Conservation (phyloP, 2,797 vertebrate species). For the Malacoraja senta region DNA sequence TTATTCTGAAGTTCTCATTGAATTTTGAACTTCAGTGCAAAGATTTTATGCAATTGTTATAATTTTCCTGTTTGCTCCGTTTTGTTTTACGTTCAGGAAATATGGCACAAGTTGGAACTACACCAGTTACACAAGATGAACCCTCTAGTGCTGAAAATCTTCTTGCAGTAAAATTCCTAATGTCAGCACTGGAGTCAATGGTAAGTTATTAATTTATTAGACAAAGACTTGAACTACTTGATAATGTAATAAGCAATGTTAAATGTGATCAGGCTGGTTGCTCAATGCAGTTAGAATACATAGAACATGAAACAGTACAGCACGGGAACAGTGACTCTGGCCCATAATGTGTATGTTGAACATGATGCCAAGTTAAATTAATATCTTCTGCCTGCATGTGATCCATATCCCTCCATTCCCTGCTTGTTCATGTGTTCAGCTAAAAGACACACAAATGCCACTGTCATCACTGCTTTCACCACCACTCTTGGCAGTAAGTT, state of each 20-base stretch:
- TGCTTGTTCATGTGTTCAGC: too few species aligned
- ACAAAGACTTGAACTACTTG: not conserved
- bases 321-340: too few species aligned
- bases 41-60: not conserved
- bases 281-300: too few species aligned
- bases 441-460: too few species aligned
- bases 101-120: slow-evolving; percentile 55
- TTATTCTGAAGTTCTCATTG: not conserved
- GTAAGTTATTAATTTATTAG: slow-evolving; percentile 48
- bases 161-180: slow-evolving; percentile 61
- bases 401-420: too few species aligned
- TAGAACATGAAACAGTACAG: too few species aligned
- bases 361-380: too few species aligned
- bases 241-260: not conserved
- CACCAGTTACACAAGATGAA: slow-evolving; percentile 47
- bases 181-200: slow-evolving; percentile 68
- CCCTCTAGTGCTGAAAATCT: slow-evolving; percentile 43
- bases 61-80: not conserved
- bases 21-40: not conserved
- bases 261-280: not conserved
- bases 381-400: too few species aligned
- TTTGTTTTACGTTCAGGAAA: slow-evolving; percentile 43
- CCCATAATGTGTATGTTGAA: too few species aligned
- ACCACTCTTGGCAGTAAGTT: too few species aligned
- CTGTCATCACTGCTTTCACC: too few species aligned